These are phyloP conservation scores for Drosophila jambulina DNA, from an alignment of 1,140 invertebrate species.

Conservation along the genomic window DNA sequence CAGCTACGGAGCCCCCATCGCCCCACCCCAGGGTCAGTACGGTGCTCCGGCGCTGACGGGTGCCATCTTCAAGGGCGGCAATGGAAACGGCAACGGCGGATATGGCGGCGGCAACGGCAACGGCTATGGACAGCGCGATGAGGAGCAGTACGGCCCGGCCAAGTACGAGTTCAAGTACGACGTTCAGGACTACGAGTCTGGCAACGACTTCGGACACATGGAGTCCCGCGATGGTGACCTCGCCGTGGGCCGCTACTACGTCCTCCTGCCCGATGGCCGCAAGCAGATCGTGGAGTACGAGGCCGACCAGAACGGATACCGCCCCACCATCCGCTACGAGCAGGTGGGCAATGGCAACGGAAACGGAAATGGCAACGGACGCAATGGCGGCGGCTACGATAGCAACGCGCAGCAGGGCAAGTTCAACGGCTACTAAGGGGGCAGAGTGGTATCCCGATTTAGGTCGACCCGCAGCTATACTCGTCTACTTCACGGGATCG, in stretches of 20 bases:
- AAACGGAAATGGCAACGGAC: slow-evolving; percentile 83
- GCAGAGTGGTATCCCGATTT: slow-evolving; percentile 44
- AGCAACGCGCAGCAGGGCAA: slow-evolving; percentile 81
- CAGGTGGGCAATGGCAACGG: slow-evolving; percentile 86
- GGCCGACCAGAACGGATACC: slow-evolving; percentile 91
- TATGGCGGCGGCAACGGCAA: slow-evolving; percentile 47
- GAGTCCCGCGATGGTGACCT: slow-evolving; percentile 89
- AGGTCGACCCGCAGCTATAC: slow-evolving; percentile 70
- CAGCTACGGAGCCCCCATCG: slow-evolving; percentile 85
- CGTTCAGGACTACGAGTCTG: slow-evolving; percentile 89
- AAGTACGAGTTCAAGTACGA: slow-evolving; percentile 91
- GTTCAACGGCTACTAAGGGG: slow-evolving; percentile 77
- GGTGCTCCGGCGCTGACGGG: slow-evolving; percentile 85
- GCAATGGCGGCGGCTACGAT: slow-evolving; percentile 79
- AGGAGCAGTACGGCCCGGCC: slow-evolving; percentile 87
- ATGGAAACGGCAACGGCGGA: slow-evolving; percentile 62
- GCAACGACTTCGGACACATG: slow-evolving; percentile 90
- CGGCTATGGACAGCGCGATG: slow-evolving; percentile 79
- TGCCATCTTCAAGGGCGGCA: slow-evolving; percentile 84
- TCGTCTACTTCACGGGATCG: slow-evolving; percentile 50
- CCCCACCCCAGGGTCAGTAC: slow-evolving; percentile 80
- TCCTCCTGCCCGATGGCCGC: slow-evolving; percentile 91
- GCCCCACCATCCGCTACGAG: slow-evolving; percentile 91
- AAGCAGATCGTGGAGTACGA: slow-evolving; percentile 92
- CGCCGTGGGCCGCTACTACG: slow-evolving; percentile 90